Evolutionary conservation across 1,140 invertebrate species (phyloP).

Genomic region (Drosophila auraria): DNA sequence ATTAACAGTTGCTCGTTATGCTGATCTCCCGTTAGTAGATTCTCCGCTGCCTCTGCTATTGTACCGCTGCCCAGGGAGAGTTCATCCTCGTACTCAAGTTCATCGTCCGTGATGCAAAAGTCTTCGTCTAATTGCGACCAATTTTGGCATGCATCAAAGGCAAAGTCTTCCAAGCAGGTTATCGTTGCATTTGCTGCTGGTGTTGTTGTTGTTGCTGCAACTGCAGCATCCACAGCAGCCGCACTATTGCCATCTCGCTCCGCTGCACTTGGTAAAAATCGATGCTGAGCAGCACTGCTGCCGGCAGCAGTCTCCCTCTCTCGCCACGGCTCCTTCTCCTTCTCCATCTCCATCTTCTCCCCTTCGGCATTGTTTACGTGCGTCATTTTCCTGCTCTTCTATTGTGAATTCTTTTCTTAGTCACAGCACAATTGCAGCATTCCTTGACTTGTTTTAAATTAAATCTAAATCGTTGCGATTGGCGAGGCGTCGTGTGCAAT

Average conservation of each 20-base stretch:
- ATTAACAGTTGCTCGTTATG: slow-evolving; percentile 78
- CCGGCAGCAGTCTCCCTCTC: slow-evolving; percentile 55
- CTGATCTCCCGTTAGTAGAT: slow-evolving; percentile 43
- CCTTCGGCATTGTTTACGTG: slow-evolving; percentile 72
- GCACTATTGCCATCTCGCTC: slow-evolving; percentile 13
- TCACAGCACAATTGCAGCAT: slow-evolving; percentile 44
- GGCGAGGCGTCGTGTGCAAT: slow-evolving; percentile 9
- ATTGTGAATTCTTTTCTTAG: slow-evolving; percentile 38
- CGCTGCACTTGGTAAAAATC: slow-evolving; percentile 65
- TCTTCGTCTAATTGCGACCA: slow-evolving; percentile 48
- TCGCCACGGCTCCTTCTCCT: slow-evolving; percentile 17
- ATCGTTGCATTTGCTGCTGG: background rate
- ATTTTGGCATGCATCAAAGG: slow-evolving; percentile 66
- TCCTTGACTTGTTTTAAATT: slow-evolving; percentile 16
- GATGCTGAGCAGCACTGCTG: slow-evolving; percentile 52
- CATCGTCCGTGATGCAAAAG: slow-evolving; percentile 72
- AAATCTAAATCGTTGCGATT: slow-evolving; percentile 40
- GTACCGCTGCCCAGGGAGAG: slow-evolving; percentile 30
- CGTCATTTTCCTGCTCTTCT: slow-evolving; percentile 56
- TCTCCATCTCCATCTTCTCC: slow-evolving; percentile 16
- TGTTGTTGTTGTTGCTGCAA: slow-evolving; percentile 2
- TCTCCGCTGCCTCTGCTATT: slow-evolving; percentile 17
- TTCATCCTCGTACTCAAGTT: slow-evolving; percentile 79
- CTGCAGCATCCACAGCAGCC: slow-evolving; percentile 34
- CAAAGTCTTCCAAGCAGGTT: slow-evolving; percentile 61